Evolutionary conservation across 1,140 invertebrate species (phyloP), one percentile per base, ranked within the genome.

Genomic region (Caenorhabditis inopinata): DNA sequence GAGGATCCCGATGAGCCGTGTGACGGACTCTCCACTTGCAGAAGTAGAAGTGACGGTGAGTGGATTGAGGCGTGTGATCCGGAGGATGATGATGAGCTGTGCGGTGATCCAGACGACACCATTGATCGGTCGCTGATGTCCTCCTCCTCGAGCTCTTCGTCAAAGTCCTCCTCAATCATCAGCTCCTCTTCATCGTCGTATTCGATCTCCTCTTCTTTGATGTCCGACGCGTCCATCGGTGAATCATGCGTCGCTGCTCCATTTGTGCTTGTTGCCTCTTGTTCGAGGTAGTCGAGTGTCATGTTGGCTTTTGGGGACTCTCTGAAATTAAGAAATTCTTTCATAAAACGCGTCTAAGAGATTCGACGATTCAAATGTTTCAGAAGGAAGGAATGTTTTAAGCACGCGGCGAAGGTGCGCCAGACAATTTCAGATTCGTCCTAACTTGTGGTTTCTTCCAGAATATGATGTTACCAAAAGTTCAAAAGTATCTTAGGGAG

Each of bases 71-170:
- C 32, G 74, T 42, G 38, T 42, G 68, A 80, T 16, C 47, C 49
- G 46, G 12, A 77, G 53, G 18, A 27, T 32, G 47, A 48, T 29
- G 74, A 47, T 16, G 78, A 62, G 6, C 46, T 49, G 16, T 79
- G 78, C 1, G 78, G 78, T 14, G 78, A 79, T 7, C 45, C 42
- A 4, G 78, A 9, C 18, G 78, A 14, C 14, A 58, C 29, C n/a
- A 79, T n/a, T 4, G 58, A 74, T 2, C 51, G 74, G 32, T 79
- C 78, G 45, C 78, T 79, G 42, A 53, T 58, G 1, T 53, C 47
- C 2, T 53, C 32, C 29, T 51, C 58, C 16, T 58, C 78, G 38
- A 14, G 23, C 11, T 74, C 78, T 74, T 53, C 45, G 9, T 46
- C 49, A 12, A 32, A 4, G 3, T 78, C 77, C 32, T 51, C 35